phyloP scores from a whole-genome alignment of 2,888 invertebrate species.

The Watsonalla cultraria region DNA sequence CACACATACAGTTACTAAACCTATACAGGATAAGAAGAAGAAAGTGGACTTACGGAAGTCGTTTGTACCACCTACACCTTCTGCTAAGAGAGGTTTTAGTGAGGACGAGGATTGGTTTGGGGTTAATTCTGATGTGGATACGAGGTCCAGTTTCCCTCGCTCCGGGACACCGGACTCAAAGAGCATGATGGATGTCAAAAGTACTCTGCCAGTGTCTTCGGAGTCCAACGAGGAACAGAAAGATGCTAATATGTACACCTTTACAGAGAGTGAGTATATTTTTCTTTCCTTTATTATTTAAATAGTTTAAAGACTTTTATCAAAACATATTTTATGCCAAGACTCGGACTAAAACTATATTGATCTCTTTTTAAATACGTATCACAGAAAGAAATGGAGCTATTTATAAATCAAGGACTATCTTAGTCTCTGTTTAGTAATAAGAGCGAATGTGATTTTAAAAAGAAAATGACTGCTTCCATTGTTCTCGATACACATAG shows the following conservation, averaged over 20 bases:
- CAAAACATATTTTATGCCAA: no score
- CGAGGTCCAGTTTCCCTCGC: conserved; percentile 61
- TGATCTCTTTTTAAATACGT: no score
- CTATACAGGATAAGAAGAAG: conserved; percentile 27
- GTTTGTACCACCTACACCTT: conserved; percentile 32
- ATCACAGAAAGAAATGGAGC: no score
- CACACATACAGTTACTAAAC: conserved; percentile 62
- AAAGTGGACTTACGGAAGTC: conserved; percentile 38
- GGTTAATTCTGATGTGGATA: conserved; percentile 57
- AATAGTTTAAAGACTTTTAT: no score
- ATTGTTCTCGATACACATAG: no score
- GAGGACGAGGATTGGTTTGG: conserved; percentile 65
- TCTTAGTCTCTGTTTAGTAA: no score
- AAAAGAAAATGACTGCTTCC: no score
- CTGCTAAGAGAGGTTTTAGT: conserved; percentile 37
- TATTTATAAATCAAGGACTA: no score
- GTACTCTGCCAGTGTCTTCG: conserved; percentile 29
- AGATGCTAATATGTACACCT: conserved; percentile 46
- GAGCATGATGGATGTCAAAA: conserved; percentile 35
- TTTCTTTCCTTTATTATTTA: no score
- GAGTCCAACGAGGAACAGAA: conserved; percentile 56
- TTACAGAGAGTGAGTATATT: conserved; percentile 57
- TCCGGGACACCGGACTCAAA: conserved; percentile 65
- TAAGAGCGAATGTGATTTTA: no score
- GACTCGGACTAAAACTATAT: no score